Percentiles rank a stretch among this genome's conserved stretches.
These are phyloP conservation scores for Macquaria australasica DNA, from an alignment of 2,113 vertebrate species.

Conservation along the genomic window DNA sequence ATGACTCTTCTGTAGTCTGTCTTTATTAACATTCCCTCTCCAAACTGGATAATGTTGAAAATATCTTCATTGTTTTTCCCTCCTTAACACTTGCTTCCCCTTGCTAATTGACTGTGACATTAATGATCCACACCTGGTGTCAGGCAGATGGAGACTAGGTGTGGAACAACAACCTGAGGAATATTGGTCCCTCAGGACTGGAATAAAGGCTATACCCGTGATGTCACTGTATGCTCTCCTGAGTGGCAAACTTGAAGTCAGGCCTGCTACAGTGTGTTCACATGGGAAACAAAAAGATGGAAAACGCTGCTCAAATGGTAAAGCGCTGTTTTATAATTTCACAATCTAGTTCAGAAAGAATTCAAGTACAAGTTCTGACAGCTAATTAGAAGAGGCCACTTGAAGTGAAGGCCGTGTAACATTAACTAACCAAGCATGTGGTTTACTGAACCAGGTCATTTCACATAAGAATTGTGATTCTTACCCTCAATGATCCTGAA, in stretches of 20 bases:
- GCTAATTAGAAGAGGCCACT: background rate
- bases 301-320: background rate
- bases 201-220: background rate
- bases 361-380: background rate
- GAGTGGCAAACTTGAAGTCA: background rate
- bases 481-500: too few species aligned
- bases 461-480: too few species aligned
- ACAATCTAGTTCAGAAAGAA: background rate
- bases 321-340: background rate
- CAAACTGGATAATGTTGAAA: constrained; percentile 71
- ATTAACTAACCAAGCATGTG: too few species aligned
- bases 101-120: constrained; percentile 2
- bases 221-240: background rate
- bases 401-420: background rate
- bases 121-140: constrained; percentile 23
- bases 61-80: background rate
- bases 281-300: background rate
- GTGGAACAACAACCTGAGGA: background rate
- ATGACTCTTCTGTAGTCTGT: constrained; percentile 82
- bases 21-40: constrained; percentile 88
- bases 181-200: background rate
- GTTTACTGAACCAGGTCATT: too few species aligned
- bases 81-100: constrained; percentile 4
- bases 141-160: background rate
- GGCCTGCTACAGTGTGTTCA: background rate